phyloP scores from a whole-genome alignment of 2,888 invertebrate genomes.

The Parelbella ahira region DNA sequence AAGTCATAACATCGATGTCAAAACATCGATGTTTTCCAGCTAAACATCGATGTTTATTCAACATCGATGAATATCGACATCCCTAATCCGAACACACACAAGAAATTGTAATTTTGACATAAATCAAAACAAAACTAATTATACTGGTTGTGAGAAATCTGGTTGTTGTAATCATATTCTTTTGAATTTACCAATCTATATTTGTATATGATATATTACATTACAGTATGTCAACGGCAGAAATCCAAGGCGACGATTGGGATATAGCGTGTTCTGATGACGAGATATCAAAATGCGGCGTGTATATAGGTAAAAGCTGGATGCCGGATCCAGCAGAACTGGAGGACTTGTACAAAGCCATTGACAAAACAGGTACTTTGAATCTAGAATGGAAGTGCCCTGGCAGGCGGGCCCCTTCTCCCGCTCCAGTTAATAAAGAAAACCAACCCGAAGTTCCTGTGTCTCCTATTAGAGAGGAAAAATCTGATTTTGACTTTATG shows the following conservation, averaged over 20 bases:
- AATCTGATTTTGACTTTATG: constrained; percentile 92
- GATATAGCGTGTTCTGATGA: constrained; percentile 84
- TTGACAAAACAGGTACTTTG: constrained; percentile 85
- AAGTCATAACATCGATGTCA: no score
- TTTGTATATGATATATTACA: no score
- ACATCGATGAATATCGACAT: no score
- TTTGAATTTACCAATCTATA: no score
- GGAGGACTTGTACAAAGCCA: constrained; percentile 84
- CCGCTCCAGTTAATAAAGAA: constrained; percentile 79
- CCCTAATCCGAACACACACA: no score
- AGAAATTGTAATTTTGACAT: no score
- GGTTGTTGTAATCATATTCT: no score
- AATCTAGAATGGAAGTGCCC: constrained; percentile 90
- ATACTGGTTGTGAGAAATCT: no score
- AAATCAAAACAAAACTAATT: no score
- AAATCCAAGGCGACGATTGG: constrained; percentile 79
- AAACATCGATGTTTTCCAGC: no score
- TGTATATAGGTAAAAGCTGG: constrained; percentile 79
- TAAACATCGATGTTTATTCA: no score
- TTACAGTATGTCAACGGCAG: constrained; percentile 36
- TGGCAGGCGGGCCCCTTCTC: constrained; percentile 87
- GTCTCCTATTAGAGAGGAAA: constrained; percentile 72
- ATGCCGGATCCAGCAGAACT: constrained; percentile 85
- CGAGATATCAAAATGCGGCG: constrained; percentile 74
- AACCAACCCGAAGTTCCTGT: constrained; percentile 60